These are phyloP conservation scores for Lepidochrysops patricia DNA, from an alignment of 2,888 invertebrate species.

Conservation along the genomic window DNA sequence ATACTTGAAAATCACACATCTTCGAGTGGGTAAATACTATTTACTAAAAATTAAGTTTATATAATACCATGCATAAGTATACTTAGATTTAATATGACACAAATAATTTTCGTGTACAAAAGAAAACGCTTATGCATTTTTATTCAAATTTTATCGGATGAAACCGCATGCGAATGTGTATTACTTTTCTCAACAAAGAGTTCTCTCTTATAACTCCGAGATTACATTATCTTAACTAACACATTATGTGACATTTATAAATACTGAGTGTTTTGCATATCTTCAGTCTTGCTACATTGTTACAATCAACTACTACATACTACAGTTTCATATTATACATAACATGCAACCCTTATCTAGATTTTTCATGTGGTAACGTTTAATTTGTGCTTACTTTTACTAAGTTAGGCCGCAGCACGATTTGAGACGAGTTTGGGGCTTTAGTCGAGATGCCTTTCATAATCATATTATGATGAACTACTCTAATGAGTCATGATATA, in stretches of 20 bases:
- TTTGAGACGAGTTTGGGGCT: too few relatives aligned
- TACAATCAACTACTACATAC: background rate
- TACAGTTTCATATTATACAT: background rate
- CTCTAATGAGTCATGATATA: too few relatives aligned
- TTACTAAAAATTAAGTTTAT: too few relatives aligned
- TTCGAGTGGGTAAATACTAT: too few relatives aligned
- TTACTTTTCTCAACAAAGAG: slow-evolving; percentile 4
- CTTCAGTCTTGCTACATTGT: slow-evolving; percentile 11
- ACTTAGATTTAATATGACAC: background rate
- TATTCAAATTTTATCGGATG: slow-evolving; percentile 1
- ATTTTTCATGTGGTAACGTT: background rate
- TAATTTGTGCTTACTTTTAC: background rate
- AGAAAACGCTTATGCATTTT: background rate
- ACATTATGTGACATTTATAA: slow-evolving; percentile 4
- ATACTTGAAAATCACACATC: too few relatives aligned
- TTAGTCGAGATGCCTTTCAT: too few relatives aligned
- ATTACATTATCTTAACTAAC: slow-evolving; percentile 6
- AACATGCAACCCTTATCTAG: background rate
- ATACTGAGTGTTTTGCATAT: slow-evolving; percentile 6
- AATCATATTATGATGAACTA: too few relatives aligned
- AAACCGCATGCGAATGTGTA: background rate
- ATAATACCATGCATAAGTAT: too few relatives aligned
- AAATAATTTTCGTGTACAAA: background rate
- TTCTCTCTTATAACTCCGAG: background rate
- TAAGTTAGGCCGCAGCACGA: background rate